Percentiles rank a stretch among this genome's conserved stretches.
Evolutionary conservation across 1,140 invertebrate species (phyloP).

Genomic region (Melitaea cinxia): DNA sequence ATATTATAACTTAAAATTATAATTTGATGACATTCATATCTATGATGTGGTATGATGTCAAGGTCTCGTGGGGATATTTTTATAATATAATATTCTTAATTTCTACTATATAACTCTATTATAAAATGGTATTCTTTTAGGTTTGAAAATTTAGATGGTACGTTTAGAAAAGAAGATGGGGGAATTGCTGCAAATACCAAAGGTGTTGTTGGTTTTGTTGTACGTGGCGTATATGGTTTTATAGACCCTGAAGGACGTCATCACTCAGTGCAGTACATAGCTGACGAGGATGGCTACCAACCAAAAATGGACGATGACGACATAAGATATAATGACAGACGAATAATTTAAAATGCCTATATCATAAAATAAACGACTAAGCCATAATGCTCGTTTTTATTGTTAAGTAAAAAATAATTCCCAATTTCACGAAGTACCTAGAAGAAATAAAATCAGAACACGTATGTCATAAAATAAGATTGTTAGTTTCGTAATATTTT

Average conservation of each 20-base stretch:
- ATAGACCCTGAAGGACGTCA: conserved; percentile 53
- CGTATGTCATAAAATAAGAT: not conserved
- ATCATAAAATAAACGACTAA: not conserved
- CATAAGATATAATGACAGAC: conserved; percentile 67
- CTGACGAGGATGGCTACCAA: conserved; percentile 62
- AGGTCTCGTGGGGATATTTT: no score
- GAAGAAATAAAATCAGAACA: not conserved
- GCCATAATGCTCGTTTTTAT: not conserved
- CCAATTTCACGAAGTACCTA: not conserved
- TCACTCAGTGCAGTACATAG: conserved; percentile 56
- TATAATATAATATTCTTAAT: no score
- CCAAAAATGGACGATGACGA: conserved; percentile 45
- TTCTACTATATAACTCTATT: not conserved
- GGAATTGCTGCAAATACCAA: conserved; percentile 44
- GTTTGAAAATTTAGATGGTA: conserved; percentile 61
- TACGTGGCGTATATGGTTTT: conserved; percentile 68
- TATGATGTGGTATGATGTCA: no score
- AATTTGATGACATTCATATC: not conserved
- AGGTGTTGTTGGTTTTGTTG: conserved; percentile 41
- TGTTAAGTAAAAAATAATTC: not conserved
- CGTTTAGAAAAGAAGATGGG: conserved; percentile 68
- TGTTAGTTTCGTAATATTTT: not conserved
- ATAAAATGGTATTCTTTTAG: conserved; percentile 38
- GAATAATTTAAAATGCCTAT: conserved; percentile 50
- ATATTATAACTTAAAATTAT: not conserved